Evolutionary conservation across 2,888 invertebrate genomes (phyloP), one percentile per base, ranked within the genome.

Genomic region (Priocnemis perturbator): DNA sequence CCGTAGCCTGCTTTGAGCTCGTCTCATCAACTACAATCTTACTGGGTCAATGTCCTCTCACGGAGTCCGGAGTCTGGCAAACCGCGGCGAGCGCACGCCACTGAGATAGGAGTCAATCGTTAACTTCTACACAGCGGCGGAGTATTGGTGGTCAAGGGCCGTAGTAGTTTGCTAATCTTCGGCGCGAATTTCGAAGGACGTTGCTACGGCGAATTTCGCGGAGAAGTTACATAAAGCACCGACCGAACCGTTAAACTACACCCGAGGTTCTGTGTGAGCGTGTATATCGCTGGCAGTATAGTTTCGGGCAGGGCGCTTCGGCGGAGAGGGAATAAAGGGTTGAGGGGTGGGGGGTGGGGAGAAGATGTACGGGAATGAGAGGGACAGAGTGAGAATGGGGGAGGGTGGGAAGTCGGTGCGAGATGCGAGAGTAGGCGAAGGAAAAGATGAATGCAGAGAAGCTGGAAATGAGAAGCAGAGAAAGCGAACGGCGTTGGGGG

Each of bases 91-190:
- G n/a, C n/a, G 11, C 17, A 7, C 17, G 19, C 37, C 11, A 5
- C 14, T n/a, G 9, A 50, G 50, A 56, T 65, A 17, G 30, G 14
- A 19, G 47, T 65, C 59, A 69, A 65, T 64, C 44, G 64, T 58
- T 30, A 15, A 44, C 60, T 55, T 62, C 61, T 61, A 23, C 47
- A 21, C 58, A 30, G 21, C 11, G 17, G 50, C 19, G 17, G 19
- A 17, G 50, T 37, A 50, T 50, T 14, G 50, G 68, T 56, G 71
- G 65, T 72, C 61, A 60, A 30, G 60, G 21, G 63, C 52, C 61
- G 47, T 50, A 53, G 50, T 21, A 63, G 52, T 68, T 63, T 48
- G 53, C 57, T 76, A 76, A 76, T 72, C 72, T 63, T 59, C n/a
- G 55, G n/a, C 45, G 37, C 19, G 66, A 71, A 75, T 69, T 71